phyloP scores from a whole-genome alignment of 2,888 invertebrate species.

The Neria commutata region DNA sequence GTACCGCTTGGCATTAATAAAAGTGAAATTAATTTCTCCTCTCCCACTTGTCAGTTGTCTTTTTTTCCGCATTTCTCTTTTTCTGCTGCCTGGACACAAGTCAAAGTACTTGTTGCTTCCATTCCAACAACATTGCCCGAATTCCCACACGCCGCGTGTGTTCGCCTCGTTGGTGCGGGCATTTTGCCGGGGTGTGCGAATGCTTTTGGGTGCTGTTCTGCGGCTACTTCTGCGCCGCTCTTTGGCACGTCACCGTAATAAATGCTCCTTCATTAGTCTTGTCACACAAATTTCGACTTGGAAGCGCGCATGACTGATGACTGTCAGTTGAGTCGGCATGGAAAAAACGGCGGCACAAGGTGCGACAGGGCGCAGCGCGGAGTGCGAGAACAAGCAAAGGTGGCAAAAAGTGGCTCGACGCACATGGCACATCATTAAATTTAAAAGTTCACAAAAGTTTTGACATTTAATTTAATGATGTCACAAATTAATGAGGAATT shows the following conservation, averaged over 20 bases:
- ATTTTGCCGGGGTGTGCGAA: not conserved
- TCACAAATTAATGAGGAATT: slow-evolving; percentile 8
- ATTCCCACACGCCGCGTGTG: not conserved
- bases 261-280: slow-evolving; percentile 45
- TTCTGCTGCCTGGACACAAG: too few species aligned
- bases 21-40: not conserved
- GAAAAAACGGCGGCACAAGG: not conserved
- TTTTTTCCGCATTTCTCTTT: too few species aligned
- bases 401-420: too few species aligned
- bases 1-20: too few species aligned
- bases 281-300: slow-evolving; percentile 1
- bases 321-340: slow-evolving; percentile 24
- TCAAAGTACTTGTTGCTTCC: not conserved
- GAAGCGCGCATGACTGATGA: slow-evolving; percentile 35
- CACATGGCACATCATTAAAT: slow-evolving; percentile 43
- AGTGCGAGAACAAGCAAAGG: not conserved
- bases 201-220: too few species aligned
- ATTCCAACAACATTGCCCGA: not conserved
- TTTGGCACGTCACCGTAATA: slow-evolving; percentile 27
- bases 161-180: slow-evolving; percentile 33
- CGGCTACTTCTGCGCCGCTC: not conserved
- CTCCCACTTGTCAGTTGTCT: not conserved
- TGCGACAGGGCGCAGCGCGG: not conserved
- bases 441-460: slow-evolving; percentile 42
- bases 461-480: slow-evolving; percentile 45